Percentiles rank a stretch among this genome's conserved stretches.
Conservation (phyloP, 1,140 invertebrate species). For the Musca domestica region DNA sequence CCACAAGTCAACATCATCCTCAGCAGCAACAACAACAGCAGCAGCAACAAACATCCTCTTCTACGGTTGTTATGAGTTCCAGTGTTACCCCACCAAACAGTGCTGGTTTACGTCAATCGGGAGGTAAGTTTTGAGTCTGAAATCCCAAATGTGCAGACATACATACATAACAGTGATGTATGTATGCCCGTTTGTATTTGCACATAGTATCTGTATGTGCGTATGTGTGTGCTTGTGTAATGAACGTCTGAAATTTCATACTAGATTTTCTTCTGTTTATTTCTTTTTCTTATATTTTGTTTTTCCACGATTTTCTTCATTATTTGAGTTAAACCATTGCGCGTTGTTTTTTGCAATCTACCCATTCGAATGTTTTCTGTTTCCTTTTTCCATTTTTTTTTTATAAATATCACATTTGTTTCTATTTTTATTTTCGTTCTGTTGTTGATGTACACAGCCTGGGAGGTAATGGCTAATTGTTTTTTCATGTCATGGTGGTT, state of each 20-base stretch:
- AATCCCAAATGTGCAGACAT: not conserved
- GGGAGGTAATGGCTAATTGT: too few relatives aligned
- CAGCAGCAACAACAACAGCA: slow-evolving; percentile 34
- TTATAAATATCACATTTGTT: too few relatives aligned
- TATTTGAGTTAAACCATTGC: too few relatives aligned
- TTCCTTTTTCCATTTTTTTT: too few relatives aligned
- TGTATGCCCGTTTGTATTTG: too few relatives aligned
- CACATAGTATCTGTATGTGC: too few relatives aligned
- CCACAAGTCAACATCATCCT: slow-evolving; percentile 31
- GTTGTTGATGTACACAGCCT: too few relatives aligned
- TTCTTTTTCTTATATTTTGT: not conserved
- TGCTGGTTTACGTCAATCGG: slow-evolving; percentile 44
- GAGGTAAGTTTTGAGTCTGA: slow-evolving; percentile 40
- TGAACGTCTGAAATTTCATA: not conserved
- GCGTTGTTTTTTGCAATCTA: too few relatives aligned
- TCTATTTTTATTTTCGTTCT: too few relatives aligned
- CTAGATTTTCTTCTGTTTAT: not conserved
- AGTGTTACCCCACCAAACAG: slow-evolving; percentile 50
- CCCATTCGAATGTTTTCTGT: too few relatives aligned
- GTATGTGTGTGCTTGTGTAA: not conserved
- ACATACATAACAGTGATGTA: too few relatives aligned
- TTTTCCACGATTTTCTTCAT: not conserved
- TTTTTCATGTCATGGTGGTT: too few relatives aligned
- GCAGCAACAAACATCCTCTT: slow-evolving; percentile 32
- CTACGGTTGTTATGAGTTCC: slow-evolving; percentile 27